These are phyloP conservation scores for Alethe diademata DNA, from an alignment of 2,113 vertebrate genomes.

Conservation along the genomic window DNA sequence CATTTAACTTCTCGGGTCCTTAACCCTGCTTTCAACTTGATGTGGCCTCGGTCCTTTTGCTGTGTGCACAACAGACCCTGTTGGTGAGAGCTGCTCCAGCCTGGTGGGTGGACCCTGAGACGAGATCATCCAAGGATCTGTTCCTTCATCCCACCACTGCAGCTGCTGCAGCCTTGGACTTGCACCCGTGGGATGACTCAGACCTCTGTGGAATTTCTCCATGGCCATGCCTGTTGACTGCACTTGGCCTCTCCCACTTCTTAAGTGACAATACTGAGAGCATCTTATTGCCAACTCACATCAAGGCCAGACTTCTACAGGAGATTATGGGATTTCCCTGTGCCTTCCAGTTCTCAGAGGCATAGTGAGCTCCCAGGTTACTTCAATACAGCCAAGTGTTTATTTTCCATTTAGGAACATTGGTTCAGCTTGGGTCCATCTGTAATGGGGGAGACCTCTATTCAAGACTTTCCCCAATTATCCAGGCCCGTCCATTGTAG, in stretches of 20 bases:
- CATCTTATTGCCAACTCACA: background rate
- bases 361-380: background rate
- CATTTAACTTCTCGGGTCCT: conserved; percentile 53
- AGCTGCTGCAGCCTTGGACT: background rate
- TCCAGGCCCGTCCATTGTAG: background rate
- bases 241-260: background rate
- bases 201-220: background rate
- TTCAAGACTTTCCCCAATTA: background rate
- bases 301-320: background rate
- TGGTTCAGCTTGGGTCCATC: background rate
- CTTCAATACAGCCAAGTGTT: background rate
- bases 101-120: background rate
- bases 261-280: background rate
- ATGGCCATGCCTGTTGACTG: background rate
- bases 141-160: background rate
- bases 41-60: fast-evolving
- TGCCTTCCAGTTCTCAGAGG: background rate
- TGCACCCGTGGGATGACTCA: fast-evolving
- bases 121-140: background rate
- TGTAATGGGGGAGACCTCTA: background rate
- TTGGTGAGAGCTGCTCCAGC: background rate
- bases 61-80: background rate
- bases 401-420: background rate
- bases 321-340: background rate
- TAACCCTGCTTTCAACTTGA: conserved; percentile 10